These are phyloP conservation scores for Margarornis squamiger DNA, from an alignment of 2,797 vertebrate species.

Conservation along the genomic window DNA sequence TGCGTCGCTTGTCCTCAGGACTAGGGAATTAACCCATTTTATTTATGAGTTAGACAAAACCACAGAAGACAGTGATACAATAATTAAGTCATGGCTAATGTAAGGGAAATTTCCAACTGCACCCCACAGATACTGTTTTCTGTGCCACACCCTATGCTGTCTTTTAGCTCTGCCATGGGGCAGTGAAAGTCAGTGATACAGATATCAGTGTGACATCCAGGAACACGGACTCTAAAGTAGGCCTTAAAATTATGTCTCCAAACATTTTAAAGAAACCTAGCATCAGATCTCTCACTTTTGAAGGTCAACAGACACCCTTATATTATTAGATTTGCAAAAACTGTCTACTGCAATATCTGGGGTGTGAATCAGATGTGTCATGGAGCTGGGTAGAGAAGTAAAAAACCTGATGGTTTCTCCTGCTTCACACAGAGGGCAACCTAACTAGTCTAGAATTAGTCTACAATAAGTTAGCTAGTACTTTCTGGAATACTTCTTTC, in stretches of 20 bases:
- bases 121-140: background rate
- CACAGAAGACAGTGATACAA: background rate
- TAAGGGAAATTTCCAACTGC: background rate
- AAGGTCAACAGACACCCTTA: background rate
- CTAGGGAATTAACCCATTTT: background rate
- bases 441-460: background rate
- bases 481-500: background rate
- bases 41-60: background rate
- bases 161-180: background rate
- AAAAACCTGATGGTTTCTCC: background rate
- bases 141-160: fast-evolving
- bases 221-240: background rate
- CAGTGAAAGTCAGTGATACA: background rate
- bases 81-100: background rate
- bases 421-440: background rate
- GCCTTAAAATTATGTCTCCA: background rate
- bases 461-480: background rate
- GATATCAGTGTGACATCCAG: background rate
- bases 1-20: background rate
- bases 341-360: fast-evolving
- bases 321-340: background rate
- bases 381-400: background rate
- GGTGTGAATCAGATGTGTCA: background rate
- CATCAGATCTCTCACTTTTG: background rate
- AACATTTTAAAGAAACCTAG: background rate